Conservation (phyloP, 2,797 vertebrate species). For the Benthosema pterotum region DNA sequence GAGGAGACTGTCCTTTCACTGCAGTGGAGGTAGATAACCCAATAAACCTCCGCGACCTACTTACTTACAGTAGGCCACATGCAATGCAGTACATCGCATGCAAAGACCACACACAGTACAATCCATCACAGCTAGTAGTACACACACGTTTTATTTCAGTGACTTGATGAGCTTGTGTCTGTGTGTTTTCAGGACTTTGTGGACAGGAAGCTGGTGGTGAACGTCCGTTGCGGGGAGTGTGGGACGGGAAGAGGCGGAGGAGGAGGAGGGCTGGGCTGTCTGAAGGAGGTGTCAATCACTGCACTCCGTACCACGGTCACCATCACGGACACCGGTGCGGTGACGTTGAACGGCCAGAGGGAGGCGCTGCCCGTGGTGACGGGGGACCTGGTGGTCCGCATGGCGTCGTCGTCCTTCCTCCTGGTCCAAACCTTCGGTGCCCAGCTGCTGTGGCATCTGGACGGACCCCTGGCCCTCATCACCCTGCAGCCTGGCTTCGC, state of each 20-base stretch:
- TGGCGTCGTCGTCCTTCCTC: slow-evolving; percentile 85
- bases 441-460: slow-evolving; percentile 86
- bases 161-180: slow-evolving; percentile 1
- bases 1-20: slow-evolving; percentile 79
- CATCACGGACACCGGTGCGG: slow-evolving; percentile 84
- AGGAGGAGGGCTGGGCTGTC: slow-evolving; percentile 69
- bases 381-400: slow-evolving; percentile 74
- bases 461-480: slow-evolving; percentile 80
- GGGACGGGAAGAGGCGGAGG: slow-evolving; percentile 27
- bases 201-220: slow-evolving; percentile 80
- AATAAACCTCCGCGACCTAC: too few relatives aligned
- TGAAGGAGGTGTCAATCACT: slow-evolving; percentile 77
- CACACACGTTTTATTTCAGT: neutral
- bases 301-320: slow-evolving; percentile 74
- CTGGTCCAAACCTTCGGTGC: slow-evolving; percentile 83
- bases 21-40: slow-evolving; percentile 83
- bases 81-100: too few relatives aligned
- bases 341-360: slow-evolving; percentile 79
- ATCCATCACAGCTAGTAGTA: too few relatives aligned
- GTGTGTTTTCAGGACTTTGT: slow-evolving; percentile 82
- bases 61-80: too few relatives aligned
- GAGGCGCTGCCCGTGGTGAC: slow-evolving; percentile 80
- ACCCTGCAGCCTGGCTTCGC: slow-evolving; percentile 86
- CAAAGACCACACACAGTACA: too few relatives aligned
- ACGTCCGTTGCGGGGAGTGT: slow-evolving; percentile 76